Conservation (phyloP, 2,888 invertebrate species). For the Scaptomyza reducta region DNA sequence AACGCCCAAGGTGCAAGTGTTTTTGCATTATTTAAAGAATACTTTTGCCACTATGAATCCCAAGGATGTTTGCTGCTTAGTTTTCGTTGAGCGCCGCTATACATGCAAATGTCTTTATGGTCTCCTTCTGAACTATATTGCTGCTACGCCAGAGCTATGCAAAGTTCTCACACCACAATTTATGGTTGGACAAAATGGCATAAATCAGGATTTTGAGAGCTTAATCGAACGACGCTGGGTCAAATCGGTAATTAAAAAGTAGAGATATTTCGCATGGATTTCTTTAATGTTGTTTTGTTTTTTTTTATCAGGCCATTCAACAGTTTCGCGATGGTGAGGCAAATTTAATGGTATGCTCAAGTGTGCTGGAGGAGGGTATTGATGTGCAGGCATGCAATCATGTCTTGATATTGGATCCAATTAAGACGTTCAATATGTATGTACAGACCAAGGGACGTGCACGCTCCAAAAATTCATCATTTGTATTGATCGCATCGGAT, state of each 20-base stretch:
- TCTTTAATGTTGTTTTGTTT: no score
- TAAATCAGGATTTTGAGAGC: slow-evolving; percentile 68
- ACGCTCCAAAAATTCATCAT: slow-evolving; percentile 87
- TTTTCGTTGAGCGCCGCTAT: slow-evolving; percentile 85
- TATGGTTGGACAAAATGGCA: slow-evolving; percentile 86
- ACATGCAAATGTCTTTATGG: slow-evolving; percentile 91
- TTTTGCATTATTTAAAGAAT: slow-evolving; percentile 87
- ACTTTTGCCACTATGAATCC: slow-evolving; percentile 84
- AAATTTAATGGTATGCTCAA: slow-evolving; percentile 90
- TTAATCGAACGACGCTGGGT: slow-evolving; percentile 78
- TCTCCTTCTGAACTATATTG: slow-evolving; percentile 86
- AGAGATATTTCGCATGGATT: no score
- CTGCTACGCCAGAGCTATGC: slow-evolving; percentile 85
- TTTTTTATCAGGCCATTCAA: slow-evolving; percentile 81
- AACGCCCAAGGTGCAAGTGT: slow-evolving; percentile 87
- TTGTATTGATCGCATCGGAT: slow-evolving; percentile 85
- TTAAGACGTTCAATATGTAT: slow-evolving; percentile 91
- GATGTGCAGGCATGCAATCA: slow-evolving; percentile 93
- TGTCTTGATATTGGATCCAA: slow-evolving; percentile 90
- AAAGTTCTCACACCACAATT: slow-evolving; percentile 87
- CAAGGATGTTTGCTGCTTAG: slow-evolving; percentile 78
- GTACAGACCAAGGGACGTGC: slow-evolving; percentile 96
- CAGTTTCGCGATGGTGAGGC: slow-evolving; percentile 86
- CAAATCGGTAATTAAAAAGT: slow-evolving; percentile 57
- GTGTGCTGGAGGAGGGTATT: slow-evolving; percentile 95